Evolutionary conservation across 1,140 invertebrate species (phyloP).

Genomic region (Drosophila mayri): DNA sequence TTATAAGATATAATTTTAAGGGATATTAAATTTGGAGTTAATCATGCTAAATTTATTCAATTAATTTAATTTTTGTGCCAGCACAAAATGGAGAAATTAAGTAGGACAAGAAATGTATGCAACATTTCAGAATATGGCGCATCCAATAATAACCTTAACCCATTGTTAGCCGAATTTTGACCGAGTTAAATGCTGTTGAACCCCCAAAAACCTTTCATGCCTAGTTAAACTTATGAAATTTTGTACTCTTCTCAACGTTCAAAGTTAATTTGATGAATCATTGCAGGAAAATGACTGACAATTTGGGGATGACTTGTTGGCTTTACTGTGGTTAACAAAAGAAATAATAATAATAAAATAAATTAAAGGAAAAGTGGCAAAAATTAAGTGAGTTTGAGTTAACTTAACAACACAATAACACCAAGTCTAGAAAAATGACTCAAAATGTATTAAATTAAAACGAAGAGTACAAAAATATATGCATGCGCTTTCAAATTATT

Average conservation of each 20-base stretch:
- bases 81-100: constrained; percentile 31
- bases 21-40: not conserved
- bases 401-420: constrained; percentile 55
- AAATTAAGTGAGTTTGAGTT: constrained; percentile 70
- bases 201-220: constrained; percentile 45
- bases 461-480: no score
- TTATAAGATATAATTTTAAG: not conserved
- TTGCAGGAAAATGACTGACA: constrained; percentile 50
- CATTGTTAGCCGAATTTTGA: constrained; percentile 45
- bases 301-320: constrained; percentile 39
- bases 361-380: constrained; percentile 46
- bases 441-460: not conserved
- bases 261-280: constrained; percentile 58
- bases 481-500: not conserved
- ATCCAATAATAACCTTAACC: constrained; percentile 36
- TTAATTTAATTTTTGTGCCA: constrained; percentile 38
- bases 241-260: constrained; percentile 68
- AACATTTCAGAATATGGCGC: constrained; percentile 15
- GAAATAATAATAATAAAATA: constrained; percentile 34
- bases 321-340: constrained; percentile 19
- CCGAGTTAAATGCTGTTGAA: constrained; percentile 44
- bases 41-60: constrained; percentile 16
- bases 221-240: constrained; percentile 67
- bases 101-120: not conserved
- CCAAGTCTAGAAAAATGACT: not conserved